Percentiles rank a stretch among this genome's conserved stretches.
Evolutionary conservation across 2,888 invertebrate genomes (phyloP).

Genomic region (Acrobeloides nanus): DNA sequence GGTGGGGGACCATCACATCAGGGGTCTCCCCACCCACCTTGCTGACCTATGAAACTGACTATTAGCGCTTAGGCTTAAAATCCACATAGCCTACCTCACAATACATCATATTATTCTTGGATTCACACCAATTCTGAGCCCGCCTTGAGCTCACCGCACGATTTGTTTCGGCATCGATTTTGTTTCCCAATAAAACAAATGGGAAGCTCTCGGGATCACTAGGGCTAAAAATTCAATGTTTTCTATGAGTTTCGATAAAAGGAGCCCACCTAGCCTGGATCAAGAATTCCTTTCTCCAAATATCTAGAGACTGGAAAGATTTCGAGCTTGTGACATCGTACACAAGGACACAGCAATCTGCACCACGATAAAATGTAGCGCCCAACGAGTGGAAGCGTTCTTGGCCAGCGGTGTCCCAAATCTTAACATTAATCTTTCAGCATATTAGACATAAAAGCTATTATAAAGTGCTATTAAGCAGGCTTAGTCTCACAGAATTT

Average conservation of each 20-base stretch:
- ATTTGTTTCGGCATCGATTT: slow-evolving; percentile 61
- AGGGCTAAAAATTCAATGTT: slow-evolving; percentile 68
- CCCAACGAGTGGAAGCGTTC: slow-evolving; percentile 97
- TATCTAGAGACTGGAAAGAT: slow-evolving; percentile 95
- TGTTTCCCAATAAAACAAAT: slow-evolving; percentile 95
- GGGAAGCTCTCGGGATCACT: slow-evolving; percentile 98
- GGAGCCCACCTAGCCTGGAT: slow-evolving; percentile 61
- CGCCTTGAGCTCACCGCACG: slow-evolving; percentile 65
- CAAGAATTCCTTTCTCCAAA: slow-evolving; percentile 96
- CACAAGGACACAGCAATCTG: slow-evolving; percentile 91
- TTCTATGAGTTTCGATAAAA: background rate
- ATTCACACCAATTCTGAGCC: slow-evolving; percentile 95
- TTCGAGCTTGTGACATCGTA: slow-evolving; percentile 97
- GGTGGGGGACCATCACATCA: no score
- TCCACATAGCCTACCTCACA: slow-evolving; percentile 76
- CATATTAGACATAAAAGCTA: no score
- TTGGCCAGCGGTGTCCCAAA: slow-evolving; percentile 99
- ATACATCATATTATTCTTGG: slow-evolving; percentile 96
- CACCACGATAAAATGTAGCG: slow-evolving; percentile 97
- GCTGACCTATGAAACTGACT: no score
- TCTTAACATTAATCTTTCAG: slow-evolving; percentile 59
- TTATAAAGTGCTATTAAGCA: no score
- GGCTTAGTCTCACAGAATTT: no score
- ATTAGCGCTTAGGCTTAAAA: no score
- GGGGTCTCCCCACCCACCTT: no score